A percentile compares a stretch with the other conserved stretches of the same genome.
phyloP scores from a whole-genome alignment of 2,113 vertebrate genomes.

The Probosciger aterrimus region DNA sequence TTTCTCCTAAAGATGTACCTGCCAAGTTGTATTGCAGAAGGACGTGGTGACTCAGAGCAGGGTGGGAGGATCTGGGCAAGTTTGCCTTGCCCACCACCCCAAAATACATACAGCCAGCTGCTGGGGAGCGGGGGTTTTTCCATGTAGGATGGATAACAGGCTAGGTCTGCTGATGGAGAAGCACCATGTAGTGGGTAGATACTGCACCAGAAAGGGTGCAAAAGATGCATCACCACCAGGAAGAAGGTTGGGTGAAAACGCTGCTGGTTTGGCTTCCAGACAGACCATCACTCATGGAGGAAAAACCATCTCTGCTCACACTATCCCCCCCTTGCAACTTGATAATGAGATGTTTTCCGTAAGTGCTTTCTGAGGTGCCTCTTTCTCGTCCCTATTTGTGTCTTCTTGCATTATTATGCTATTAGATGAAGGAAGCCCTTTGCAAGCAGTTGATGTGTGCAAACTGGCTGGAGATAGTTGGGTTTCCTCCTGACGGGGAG shows the following conservation, averaged over 20 bases:
- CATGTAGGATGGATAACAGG: fast-evolving
- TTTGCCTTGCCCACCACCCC: not conserved
- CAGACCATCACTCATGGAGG: not conserved
- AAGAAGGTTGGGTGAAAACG: not conserved
- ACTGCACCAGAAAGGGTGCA: not conserved
- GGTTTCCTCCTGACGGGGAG: not conserved
- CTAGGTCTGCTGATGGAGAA: not conserved
- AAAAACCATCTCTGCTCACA: fast-evolving
- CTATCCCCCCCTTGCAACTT: not conserved
- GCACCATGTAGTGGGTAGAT: fast-evolving
- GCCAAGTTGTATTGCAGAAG: not conserved
- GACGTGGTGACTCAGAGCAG: not conserved
- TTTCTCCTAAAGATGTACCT: not conserved
- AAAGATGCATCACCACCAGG: not conserved
- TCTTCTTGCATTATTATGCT: not conserved
- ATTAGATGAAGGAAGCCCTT: not conserved
- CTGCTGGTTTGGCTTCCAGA: not conserved
- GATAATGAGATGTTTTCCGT: not conserved
- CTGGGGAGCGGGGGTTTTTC: not conserved
- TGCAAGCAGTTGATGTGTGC: not conserved
- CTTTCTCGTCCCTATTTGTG: not conserved
- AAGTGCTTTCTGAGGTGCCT: not conserved
- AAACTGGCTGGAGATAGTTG: not conserved
- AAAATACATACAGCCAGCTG: not conserved
- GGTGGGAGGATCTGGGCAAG: not conserved